phyloP scores from a whole-genome alignment of 2,113 vertebrate genomes.

The Sphaerodactylus townsendi region DNA sequence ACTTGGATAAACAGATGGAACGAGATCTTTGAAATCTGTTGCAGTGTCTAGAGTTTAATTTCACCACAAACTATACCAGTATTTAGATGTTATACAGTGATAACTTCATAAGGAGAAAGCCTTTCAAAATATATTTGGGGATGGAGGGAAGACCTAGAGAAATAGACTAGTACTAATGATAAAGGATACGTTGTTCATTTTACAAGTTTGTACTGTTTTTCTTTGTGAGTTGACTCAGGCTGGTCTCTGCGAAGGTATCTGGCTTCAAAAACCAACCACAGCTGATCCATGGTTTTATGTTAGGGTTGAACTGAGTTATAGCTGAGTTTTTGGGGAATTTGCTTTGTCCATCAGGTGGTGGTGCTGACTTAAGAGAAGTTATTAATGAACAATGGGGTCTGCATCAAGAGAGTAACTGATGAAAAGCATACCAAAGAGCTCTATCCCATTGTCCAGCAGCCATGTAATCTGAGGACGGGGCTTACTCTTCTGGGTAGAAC shows the following conservation, averaged over 20 bases:
- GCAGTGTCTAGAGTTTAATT: not conserved
- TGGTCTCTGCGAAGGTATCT: no score
- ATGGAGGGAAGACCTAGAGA: not conserved
- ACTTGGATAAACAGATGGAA: not conserved
- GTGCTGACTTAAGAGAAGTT: not conserved
- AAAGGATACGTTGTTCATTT: no score
- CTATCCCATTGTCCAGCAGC: constrained; percentile 53
- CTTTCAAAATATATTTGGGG: not conserved
- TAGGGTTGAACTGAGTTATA: no score
- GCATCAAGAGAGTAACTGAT: not conserved
- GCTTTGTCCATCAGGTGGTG: not conserved
- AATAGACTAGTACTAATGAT: not conserved
- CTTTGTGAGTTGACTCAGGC: no score
- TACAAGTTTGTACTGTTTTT: no score
- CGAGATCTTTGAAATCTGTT: not conserved
- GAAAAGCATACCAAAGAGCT: constrained; percentile 62
- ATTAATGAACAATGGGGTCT: not conserved
- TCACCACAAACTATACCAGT: not conserved
- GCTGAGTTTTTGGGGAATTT: not conserved
- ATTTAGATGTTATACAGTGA: no score
- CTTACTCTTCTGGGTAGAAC: constrained; percentile 57
- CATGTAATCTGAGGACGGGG: constrained; percentile 73
- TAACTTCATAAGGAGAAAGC: not conserved
- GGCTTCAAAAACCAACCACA: no score
- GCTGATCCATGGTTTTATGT: no score